These are phyloP conservation scores for Ooceraea biroi DNA, from an alignment of 1,140 invertebrate species.

Conservation along the genomic window DNA sequence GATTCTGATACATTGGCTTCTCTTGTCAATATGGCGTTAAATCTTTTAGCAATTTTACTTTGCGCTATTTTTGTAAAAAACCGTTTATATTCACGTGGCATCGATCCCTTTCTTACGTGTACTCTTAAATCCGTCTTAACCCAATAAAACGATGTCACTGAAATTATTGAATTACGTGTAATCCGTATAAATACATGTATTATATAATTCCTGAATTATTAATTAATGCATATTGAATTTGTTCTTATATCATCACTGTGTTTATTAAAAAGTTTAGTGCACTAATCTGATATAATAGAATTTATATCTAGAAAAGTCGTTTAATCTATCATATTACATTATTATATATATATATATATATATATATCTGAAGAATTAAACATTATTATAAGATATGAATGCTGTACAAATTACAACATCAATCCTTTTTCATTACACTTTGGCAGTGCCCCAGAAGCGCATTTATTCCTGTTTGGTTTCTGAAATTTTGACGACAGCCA, in stretches of 20 bases:
- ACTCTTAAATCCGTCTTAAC: not conserved
- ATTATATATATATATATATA: too few relatives aligned
- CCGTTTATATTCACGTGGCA: not conserved
- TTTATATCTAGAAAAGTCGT: too few relatives aligned
- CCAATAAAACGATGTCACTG: not conserved
- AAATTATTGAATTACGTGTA: not conserved
- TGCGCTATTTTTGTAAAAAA: not conserved
- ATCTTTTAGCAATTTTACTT: not conserved
- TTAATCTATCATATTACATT: too few relatives aligned
- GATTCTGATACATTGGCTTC: not conserved
- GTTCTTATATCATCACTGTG: not conserved
- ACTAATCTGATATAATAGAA: too few relatives aligned
- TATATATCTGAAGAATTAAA: not conserved
- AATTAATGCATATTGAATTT: too few relatives aligned
- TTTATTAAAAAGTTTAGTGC: not conserved
- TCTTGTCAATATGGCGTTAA: not conserved
- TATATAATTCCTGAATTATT: not conserved
- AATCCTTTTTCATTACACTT: conserved; percentile 57
- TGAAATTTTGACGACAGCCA: conserved; percentile 81
- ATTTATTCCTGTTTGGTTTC: conserved; percentile 81
- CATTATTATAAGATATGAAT: not conserved
- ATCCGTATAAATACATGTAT: not conserved
- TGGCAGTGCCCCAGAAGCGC: conserved; percentile 74
- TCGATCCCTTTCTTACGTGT: not conserved
- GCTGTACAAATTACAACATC: not conserved